phyloP scores from a whole-genome alignment of 2,797 vertebrate species.

The Apogon talboti region DNA sequence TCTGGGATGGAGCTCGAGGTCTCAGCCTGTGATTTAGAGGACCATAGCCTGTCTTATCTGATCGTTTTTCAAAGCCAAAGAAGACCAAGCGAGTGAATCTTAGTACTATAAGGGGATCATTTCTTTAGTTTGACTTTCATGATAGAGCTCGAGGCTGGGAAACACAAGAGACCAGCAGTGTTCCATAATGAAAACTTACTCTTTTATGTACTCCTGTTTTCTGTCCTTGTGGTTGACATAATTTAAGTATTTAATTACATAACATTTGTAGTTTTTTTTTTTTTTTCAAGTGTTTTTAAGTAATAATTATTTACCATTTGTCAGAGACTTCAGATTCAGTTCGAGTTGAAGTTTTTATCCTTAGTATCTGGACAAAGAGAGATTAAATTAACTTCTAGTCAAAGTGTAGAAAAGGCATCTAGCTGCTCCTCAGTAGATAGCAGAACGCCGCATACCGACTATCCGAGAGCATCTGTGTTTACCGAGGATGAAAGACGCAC shows the following conservation, averaged over 20 bases:
- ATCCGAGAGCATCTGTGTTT: constrained; percentile 72
- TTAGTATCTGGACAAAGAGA: constrained; percentile 33
- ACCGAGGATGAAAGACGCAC: constrained; percentile 65
- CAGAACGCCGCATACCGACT: constrained; percentile 32
- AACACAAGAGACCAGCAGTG: constrained; percentile 48
- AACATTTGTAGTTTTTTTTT: not conserved
- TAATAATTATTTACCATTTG: not conserved
- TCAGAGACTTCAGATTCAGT: constrained; percentile 6
- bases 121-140: constrained; percentile 60
- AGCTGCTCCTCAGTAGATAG: constrained; percentile 70
- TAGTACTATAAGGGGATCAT: constrained; percentile 63
- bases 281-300: too few relatives aligned
- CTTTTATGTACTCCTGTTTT: constrained; percentile 46
- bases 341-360: constrained; percentile 41
- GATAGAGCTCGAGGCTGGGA: constrained; percentile 47
- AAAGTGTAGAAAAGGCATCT: constrained; percentile 55
- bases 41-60: constrained; percentile 69
- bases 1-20: constrained; percentile 62
- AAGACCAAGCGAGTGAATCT: constrained; percentile 58
- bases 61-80: constrained; percentile 72
- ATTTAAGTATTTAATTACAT: constrained; percentile 22
- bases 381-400: constrained; percentile 57
- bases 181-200: constrained; percentile 60
- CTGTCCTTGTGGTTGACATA: constrained; percentile 20
- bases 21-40: constrained; percentile 71